Conservation (phyloP, 2,888 invertebrate species). For the Diplolepis rosae region DNA sequence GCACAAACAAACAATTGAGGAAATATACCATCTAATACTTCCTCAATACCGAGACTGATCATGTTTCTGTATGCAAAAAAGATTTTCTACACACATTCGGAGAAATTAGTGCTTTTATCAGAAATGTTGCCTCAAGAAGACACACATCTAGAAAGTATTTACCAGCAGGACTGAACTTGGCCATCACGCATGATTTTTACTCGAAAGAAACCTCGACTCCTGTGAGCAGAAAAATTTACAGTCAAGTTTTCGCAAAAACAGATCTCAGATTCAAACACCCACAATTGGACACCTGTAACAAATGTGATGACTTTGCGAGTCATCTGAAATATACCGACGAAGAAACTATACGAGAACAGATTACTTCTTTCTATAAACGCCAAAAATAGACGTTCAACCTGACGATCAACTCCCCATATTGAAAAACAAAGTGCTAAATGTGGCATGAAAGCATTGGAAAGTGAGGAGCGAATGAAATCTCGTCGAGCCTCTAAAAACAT, state of each 20-base stretch:
- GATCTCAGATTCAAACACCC: conserved; percentile 47
- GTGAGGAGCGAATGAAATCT: conserved; percentile 57
- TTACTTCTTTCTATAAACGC: too few relatives aligned
- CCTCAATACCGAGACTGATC: neutral
- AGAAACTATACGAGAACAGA: too few relatives aligned
- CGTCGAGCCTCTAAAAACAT: conserved; percentile 47
- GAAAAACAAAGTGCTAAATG: conserved; percentile 56
- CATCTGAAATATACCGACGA: too few relatives aligned
- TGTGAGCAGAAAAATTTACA: conserved; percentile 35
- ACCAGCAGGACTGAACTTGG: conserved; percentile 23
- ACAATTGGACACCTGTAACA: conserved; percentile 49
- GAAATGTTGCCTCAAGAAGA: conserved; percentile 19
- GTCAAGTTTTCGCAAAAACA: conserved; percentile 38
- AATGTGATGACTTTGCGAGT: conserved; percentile 33
- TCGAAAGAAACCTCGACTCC: conserved; percentile 14
- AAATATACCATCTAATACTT: neutral
- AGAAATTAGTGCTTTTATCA: conserved; percentile 23
- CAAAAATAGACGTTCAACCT: too few relatives aligned
- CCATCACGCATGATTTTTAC: conserved; percentile 36
- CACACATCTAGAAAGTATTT: conserved; percentile 30
- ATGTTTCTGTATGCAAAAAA: conserved; percentile 36
- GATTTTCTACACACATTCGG: conserved; percentile 26
- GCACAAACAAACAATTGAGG: neutral
- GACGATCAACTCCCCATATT: too few relatives aligned
- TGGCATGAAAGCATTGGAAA: conserved; percentile 55